Evolutionary conservation across 2,797 vertebrate genomes (phyloP).

Genomic region (Tragopan temminckii): DNA sequence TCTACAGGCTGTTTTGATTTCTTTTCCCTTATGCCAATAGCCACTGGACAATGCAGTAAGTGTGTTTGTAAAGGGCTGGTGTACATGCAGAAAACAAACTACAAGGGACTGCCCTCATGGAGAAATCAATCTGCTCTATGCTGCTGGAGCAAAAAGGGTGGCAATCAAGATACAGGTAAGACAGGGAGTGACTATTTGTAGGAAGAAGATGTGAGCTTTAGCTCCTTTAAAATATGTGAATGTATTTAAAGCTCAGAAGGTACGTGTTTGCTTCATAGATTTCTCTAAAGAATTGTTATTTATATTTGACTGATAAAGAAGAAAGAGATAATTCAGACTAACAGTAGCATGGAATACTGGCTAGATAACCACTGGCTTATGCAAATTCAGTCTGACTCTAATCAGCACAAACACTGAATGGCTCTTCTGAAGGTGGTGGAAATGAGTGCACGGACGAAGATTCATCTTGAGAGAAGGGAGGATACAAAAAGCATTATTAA

Average conservation of each 20-base stretch:
- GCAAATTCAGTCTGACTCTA: background rate
- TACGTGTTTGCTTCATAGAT: background rate
- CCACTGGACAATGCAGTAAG: background rate
- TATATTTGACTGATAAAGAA: background rate
- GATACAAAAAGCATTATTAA: background rate
- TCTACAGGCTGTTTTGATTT: background rate
- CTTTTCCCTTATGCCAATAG: background rate
- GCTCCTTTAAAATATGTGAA: background rate
- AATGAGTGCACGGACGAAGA: background rate
- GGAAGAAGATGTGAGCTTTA: background rate
- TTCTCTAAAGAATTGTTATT: constrained; percentile 22
- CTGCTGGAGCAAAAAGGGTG: background rate
- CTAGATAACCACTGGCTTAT: background rate
- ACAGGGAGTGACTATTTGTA: background rate
- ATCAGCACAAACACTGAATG: background rate
- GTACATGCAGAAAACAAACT: background rate
- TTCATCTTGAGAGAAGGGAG: background rate
- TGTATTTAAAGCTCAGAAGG: background rate
- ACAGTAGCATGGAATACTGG: background rate
- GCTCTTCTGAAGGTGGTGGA: constrained; percentile 9
- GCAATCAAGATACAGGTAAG: background rate
- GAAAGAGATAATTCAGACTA: constrained; percentile 23
- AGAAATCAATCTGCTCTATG: background rate
- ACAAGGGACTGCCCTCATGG: background rate
- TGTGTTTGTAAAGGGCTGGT: background rate